phyloP scores from a whole-genome alignment of 2,888 invertebrate species.

The Sarcophaga variegata region DNA sequence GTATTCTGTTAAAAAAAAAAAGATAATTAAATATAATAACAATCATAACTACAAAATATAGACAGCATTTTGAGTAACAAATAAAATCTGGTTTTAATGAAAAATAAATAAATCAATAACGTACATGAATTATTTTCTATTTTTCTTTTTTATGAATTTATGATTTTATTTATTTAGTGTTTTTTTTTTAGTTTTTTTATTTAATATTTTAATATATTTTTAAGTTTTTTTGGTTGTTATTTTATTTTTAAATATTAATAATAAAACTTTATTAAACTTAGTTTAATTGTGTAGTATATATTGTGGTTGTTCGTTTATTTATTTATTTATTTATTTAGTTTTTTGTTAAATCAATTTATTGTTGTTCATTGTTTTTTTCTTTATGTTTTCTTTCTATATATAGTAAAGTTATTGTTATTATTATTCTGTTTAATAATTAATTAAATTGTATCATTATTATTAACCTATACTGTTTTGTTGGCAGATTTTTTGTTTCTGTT shows the following conservation, averaged over 20 bases:
- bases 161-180: slow-evolving; percentile 21
- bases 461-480: slow-evolving; percentile 70
- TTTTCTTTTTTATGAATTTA: slow-evolving; percentile 1
- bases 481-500: slow-evolving; percentile 72
- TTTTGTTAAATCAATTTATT: slow-evolving; percentile 15
- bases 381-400: slow-evolving; percentile 32
- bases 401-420: slow-evolving; percentile 32
- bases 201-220: slow-evolving; percentile 10
- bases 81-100: neutral
- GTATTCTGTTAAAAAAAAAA: no score
- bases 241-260: slow-evolving; percentile 25
- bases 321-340: slow-evolving; percentile 42
- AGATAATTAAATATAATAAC: no score
- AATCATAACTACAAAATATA: no score
- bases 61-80: neutral
- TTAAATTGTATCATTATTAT: slow-evolving; percentile 67
- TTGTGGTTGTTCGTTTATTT: slow-evolving; percentile 40
- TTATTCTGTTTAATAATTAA: slow-evolving; percentile 58
- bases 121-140: neutral
- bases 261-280: slow-evolving; percentile 60
- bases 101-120: neutral
- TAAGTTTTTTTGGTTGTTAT: neutral
- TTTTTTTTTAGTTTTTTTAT: slow-evolving; percentile 3
- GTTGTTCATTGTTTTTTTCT: slow-evolving; percentile 30
- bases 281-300: slow-evolving; percentile 47